Evolutionary conservation across 2,888 invertebrate genomes (phyloP).

Genomic region (Leucoptera coffeella): DNA sequence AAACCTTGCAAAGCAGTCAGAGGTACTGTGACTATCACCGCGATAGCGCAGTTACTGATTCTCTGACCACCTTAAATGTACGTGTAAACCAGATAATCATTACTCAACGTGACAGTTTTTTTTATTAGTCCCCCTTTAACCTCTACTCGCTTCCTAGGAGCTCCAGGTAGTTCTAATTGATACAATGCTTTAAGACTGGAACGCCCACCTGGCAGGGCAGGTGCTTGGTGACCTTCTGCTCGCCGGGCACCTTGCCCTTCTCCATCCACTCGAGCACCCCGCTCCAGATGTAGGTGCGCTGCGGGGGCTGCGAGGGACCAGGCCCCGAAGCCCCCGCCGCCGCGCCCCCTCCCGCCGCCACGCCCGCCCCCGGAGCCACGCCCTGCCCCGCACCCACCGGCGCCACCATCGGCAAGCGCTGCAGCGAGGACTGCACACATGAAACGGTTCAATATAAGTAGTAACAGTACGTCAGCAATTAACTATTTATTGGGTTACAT

Average conservation of each 20-base stretch:
- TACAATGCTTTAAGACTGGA: neutral
- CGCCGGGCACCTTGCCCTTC: slow-evolving; percentile 72
- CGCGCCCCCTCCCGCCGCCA: neutral
- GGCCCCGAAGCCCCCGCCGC: neutral
- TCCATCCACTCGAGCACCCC: slow-evolving; percentile 91
- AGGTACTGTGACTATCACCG: neutral
- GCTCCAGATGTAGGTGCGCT: slow-evolving; percentile 59
- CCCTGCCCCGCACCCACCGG: neutral
- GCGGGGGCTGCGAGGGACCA: slow-evolving; percentile 13
- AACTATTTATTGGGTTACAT: too few species aligned
- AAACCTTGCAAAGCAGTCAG: too few species aligned
- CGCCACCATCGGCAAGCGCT: slow-evolving; percentile 2
- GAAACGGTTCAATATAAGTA: too few species aligned
- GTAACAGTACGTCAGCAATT: too few species aligned
- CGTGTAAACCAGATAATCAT: neutral
- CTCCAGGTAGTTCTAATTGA: neutral
- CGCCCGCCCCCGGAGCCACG: neutral
- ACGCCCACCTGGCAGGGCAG: slow-evolving; percentile 38
- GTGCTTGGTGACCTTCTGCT: slow-evolving; percentile 75
- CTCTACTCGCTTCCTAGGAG: neutral
- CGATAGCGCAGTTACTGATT: too few species aligned
- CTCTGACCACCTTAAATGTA: too few species aligned
- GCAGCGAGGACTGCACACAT: neutral
- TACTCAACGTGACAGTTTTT: too few species aligned
- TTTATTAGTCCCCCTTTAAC: too few species aligned